phyloP scores from a whole-genome alignment of 2,113 vertebrate species.

The Nothocercus julius region DNA sequence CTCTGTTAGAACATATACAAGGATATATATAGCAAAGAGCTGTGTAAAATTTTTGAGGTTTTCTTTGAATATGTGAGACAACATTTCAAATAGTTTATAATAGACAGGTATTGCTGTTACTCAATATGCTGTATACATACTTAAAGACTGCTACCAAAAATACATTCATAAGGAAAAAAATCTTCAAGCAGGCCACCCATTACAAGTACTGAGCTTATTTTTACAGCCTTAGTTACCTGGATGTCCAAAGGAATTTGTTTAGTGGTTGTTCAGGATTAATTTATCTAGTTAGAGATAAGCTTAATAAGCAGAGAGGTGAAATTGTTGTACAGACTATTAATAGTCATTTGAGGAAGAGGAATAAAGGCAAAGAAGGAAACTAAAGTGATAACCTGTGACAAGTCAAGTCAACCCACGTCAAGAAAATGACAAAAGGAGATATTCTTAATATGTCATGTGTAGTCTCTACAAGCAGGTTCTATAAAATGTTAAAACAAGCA shows the following conservation, averaged over 20 bases:
- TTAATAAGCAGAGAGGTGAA: not conserved
- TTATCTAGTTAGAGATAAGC: not conserved
- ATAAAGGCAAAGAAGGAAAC: not conserved
- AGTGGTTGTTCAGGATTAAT: not conserved
- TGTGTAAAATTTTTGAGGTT: not conserved
- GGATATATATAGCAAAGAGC: rapidly evolving
- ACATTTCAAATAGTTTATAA: not conserved
- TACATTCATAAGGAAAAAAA: not conserved
- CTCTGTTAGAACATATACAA: not conserved
- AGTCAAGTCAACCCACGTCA: not conserved
- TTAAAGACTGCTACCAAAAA: not conserved
- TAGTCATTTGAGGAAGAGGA: not conserved
- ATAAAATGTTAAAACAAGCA: not conserved
- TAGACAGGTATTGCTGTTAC: not conserved
- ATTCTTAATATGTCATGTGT: not conserved
- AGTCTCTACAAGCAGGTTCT: not conserved
- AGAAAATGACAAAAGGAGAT: not conserved
- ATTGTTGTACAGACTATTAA: not conserved
- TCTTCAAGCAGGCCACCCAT: not conserved
- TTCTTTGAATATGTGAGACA: not conserved
- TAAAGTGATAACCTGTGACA: not conserved
- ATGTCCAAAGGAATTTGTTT: not conserved
- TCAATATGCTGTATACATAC: not conserved
- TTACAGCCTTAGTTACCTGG: not conserved
- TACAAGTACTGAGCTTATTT: not conserved